Base-by-base conservation (phyloP, 2,797 vertebrate genomes). In the Pseudomugil gertrudae region DNA sequence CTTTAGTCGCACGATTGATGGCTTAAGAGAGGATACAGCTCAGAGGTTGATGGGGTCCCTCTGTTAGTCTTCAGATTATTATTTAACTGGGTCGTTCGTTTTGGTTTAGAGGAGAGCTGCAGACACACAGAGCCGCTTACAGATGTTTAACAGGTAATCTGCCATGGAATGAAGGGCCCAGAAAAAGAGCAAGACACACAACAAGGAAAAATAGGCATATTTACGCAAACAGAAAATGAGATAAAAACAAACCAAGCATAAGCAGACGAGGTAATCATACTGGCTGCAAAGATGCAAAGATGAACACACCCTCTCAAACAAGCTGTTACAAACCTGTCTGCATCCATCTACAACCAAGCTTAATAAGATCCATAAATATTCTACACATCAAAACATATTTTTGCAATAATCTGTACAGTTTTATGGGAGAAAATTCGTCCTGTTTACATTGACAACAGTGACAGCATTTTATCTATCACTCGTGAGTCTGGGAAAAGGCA, bases 1-100 rank as follows among this genome's bases (percentile, higher is more conserved):
- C 87, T 87, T 89, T 87, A 87, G 90, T 84, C 72, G 78, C 65
- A 74, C 81, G 81, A 92, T 90, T 93, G 85, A 94, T 90, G 86
- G 85, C 85, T 89, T 92, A 80, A 87, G 85, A 88, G 88, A 83
- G 88, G 82, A 91, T 87, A 79, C 78, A 86, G 87, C 87, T 86
- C 87, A 83, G 79, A 84, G 88, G 86, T 87, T 90, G 88, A 91
- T 87, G 79, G 83, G 86, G 84, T 87, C 87, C 89, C 86, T 88
- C 90, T 88, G 88, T 84, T 90, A 80, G 88, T 88, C 88, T 90
- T 89, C 85, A 90, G 88, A 81, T 86, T 88, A 85, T 80, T 89
- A 86, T 90, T 88, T 91, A 90, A 91, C 83, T 88, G 84, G 84
- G 85, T 86, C 71, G 78, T 90, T 89, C 78, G 53, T 90, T 86